Percentiles rank a stretch among this genome's conserved stretches.
Evolutionary conservation across 2,797 vertebrate genomes (phyloP).

Genomic region (Pampus argenteus): DNA sequence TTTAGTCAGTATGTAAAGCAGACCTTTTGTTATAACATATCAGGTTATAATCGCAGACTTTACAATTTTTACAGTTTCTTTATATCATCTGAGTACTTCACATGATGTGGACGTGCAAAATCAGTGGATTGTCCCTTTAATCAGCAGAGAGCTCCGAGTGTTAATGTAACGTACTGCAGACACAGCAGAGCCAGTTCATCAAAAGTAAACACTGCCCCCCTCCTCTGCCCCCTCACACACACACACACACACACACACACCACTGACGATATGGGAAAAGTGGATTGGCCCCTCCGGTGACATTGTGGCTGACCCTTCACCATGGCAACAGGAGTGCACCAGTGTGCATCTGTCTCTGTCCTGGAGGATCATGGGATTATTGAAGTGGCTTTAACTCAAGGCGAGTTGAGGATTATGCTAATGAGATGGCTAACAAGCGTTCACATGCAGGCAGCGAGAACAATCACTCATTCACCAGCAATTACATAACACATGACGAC

Average conservation of each 20-base stretch:
- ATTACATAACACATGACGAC: slow-evolving; percentile 46
- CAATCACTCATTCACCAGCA: slow-evolving; percentile 56
- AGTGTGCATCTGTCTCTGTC: slow-evolving; percentile 3
- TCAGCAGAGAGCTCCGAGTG: neutral
- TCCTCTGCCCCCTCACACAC: neutral
- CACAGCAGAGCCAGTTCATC: slow-evolving; percentile 31
- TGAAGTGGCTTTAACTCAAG: slow-evolving; percentile 68
- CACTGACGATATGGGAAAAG: slow-evolving; percentile 44
- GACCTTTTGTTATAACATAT: neutral
- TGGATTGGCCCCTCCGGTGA: slow-evolving; percentile 59
- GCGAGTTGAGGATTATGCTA: slow-evolving; percentile 72
- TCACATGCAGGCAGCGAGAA: slow-evolving; percentile 25
- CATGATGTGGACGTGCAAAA: neutral
- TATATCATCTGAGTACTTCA: too few relatives aligned
- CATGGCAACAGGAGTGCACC: slow-evolving; percentile 67
- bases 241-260: slow-evolving; percentile 28
- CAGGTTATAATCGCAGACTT: neutral
- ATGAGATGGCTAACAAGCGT: slow-evolving; percentile 62
- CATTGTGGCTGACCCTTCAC: slow-evolving; percentile 71
- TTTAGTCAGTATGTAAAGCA: neutral
- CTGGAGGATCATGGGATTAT: slow-evolving; percentile 79
- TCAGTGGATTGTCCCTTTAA: slow-evolving; percentile 31
- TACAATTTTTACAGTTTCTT: too few relatives aligned
- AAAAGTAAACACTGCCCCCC: slow-evolving; percentile 48
- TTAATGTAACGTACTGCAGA: slow-evolving; percentile 2